phyloP scores from a whole-genome alignment of 2,888 invertebrate genomes.

The Coleophora deauratella region DNA sequence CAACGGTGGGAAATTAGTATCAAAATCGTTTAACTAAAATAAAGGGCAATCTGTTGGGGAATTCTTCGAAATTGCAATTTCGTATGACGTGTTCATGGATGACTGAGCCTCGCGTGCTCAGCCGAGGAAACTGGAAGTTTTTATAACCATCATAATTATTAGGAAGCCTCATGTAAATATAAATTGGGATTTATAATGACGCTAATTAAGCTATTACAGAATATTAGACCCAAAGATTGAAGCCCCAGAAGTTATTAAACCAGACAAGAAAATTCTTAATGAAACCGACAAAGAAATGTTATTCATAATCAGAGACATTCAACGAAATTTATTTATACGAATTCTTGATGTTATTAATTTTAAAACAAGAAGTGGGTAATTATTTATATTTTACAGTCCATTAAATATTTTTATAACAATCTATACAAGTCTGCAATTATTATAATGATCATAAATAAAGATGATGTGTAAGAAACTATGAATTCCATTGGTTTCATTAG shows the following conservation, averaged over 20 bases:
- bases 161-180: background rate
- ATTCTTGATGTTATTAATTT: background rate
- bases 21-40: constrained; percentile 59
- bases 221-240: too few species aligned
- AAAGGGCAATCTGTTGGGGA: constrained; percentile 36
- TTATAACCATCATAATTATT: background rate
- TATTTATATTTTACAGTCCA: too few species aligned
- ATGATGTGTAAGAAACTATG: constrained; percentile 15
- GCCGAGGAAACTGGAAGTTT: constrained; percentile 1
- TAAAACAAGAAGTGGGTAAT: too few species aligned
- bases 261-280: constrained; percentile 15
- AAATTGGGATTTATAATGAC: background rate
- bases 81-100: constrained; percentile 10
- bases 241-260: too few species aligned
- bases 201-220: constrained; percentile 9
- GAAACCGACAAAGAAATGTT: background rate
- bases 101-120: constrained; percentile 21
- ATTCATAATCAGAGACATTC: background rate
- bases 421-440: constrained; percentile 1
- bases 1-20: constrained; percentile 51
- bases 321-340: background rate
- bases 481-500: constrained; percentile 25
- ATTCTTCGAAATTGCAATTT: constrained; percentile 47
- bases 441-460: constrained; percentile 8
- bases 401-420: constrained; percentile 1